Conservation (phyloP, 2,797 vertebrate genomes). For the Acomys russatus region DNA sequence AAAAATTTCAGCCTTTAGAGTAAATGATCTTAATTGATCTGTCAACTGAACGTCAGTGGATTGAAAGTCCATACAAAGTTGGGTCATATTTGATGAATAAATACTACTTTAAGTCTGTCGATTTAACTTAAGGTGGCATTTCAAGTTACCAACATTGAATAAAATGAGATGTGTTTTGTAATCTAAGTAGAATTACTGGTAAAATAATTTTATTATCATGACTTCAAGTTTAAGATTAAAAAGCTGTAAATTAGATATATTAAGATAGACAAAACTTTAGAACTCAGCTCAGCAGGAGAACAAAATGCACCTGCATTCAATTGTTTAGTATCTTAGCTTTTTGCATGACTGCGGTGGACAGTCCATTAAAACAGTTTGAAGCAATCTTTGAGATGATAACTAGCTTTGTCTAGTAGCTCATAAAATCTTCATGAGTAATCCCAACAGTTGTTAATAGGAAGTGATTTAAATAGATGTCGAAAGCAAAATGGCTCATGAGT, state of each 20-base stretch:
- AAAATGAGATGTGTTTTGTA: not conserved
- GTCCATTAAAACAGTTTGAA: not conserved
- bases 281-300: not conserved
- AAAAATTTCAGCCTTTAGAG: no score
- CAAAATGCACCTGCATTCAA: not conserved
- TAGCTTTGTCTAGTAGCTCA: slow-evolving; percentile 11
- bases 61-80: not conserved
- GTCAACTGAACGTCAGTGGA: not conserved
- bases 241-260: not conserved
- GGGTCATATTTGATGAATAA: not conserved
- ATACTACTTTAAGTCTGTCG: not conserved
- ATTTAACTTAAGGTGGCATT: not conserved
- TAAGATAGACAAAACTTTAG: not conserved
- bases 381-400: not conserved
- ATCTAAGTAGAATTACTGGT: not conserved
- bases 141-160: not conserved
- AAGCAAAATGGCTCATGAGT: slow-evolving; percentile 12
- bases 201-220: not conserved
- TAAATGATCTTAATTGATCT: not conserved
- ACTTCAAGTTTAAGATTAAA: not conserved
- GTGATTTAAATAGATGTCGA: not conserved
- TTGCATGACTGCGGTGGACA: not conserved
- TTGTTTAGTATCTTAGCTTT: not conserved
- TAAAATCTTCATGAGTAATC: slow-evolving; percentile 11
- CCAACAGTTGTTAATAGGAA: slow-evolving; percentile 18